A percentile compares a stretch with the other conserved stretches of the same genome.
Conservation (phyloP, 1,140 invertebrate genomes). For the Drosophila pseudoobscura region DNA sequence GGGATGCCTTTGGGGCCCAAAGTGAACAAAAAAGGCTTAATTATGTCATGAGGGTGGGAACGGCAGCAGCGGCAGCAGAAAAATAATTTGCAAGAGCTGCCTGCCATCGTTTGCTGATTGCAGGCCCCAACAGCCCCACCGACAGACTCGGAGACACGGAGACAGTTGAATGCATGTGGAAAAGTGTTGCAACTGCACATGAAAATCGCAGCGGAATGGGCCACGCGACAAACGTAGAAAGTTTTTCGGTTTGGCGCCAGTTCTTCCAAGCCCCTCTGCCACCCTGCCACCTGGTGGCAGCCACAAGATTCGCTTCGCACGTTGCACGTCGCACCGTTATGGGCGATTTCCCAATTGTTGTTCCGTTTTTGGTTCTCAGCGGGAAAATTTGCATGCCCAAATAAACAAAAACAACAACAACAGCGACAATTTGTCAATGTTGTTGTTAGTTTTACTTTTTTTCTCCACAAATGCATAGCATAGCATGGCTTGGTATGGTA, state of each 20-base stretch:
- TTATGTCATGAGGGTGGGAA: conserved; percentile 83
- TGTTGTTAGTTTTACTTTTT: conserved; percentile 39
- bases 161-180: conserved; percentile 69
- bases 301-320: conserved; percentile 49
- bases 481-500: neutral
- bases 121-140: conserved; percentile 13
- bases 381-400: conserved; percentile 71
- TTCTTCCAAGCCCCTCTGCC: conserved; percentile 47
- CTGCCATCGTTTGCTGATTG: conserved; percentile 41
- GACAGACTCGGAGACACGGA: conserved; percentile 7
- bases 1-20: conserved; percentile 18
- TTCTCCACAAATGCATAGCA: neutral
- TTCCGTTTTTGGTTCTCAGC: conserved; percentile 76
- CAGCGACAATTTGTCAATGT: conserved; percentile 65
- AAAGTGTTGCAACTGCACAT: conserved; percentile 77
- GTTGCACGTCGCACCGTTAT: conserved; percentile 1
- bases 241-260: conserved; percentile 62
- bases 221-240: conserved; percentile 80
- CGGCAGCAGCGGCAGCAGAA: conserved; percentile 31
- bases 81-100: conserved; percentile 57
- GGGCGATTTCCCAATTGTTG: conserved; percentile 56
- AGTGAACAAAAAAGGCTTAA: conserved; percentile 64
- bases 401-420: conserved; percentile 35
- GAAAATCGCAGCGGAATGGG: conserved; percentile 43
- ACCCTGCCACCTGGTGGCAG: no score